phyloP scores from a whole-genome alignment of 2,113 vertebrate species.

The Neopipo cinnamomea region DNA sequence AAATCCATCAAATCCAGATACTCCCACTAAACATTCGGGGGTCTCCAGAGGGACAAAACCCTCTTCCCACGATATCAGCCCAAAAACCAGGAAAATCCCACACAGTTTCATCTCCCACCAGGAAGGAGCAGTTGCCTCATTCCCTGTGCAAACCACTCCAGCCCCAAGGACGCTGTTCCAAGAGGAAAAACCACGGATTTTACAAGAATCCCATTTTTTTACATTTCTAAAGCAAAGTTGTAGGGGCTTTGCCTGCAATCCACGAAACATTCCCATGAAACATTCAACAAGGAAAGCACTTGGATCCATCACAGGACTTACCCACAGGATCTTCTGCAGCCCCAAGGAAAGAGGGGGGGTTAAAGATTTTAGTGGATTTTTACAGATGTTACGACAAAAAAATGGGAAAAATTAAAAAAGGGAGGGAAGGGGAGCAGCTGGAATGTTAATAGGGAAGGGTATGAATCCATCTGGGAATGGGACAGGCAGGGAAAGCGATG shows the following conservation, averaged over 20 bases:
- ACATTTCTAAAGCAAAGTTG: background rate
- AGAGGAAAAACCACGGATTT: background rate
- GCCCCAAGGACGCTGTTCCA: background rate
- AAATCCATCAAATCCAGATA: background rate
- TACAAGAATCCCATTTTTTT: background rate
- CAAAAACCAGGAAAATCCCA: rapidly evolving
- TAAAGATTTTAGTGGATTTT: background rate
- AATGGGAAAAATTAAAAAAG: background rate
- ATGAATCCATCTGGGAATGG: background rate
- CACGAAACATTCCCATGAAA: slow-evolving; percentile 21
- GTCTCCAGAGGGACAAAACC: rapidly evolving
- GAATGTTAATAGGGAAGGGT: background rate
- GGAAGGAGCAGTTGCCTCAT: background rate
- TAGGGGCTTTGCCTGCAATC: background rate
- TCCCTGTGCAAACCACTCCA: background rate
- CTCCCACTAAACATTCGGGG: background rate
- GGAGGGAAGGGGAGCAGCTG: background rate
- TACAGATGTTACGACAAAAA: background rate
- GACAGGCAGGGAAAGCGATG: background rate
- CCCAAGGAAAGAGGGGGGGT: slow-evolving; percentile 3
- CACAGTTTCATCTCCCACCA: background rate
- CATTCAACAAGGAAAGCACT: background rate
- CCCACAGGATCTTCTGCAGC: slow-evolving; percentile 58
- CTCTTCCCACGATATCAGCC: background rate
- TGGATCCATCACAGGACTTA: background rate